Evolutionary conservation across 2,797 vertebrate genomes (phyloP).

Genomic region (Macropus fuliginosus): DNA sequence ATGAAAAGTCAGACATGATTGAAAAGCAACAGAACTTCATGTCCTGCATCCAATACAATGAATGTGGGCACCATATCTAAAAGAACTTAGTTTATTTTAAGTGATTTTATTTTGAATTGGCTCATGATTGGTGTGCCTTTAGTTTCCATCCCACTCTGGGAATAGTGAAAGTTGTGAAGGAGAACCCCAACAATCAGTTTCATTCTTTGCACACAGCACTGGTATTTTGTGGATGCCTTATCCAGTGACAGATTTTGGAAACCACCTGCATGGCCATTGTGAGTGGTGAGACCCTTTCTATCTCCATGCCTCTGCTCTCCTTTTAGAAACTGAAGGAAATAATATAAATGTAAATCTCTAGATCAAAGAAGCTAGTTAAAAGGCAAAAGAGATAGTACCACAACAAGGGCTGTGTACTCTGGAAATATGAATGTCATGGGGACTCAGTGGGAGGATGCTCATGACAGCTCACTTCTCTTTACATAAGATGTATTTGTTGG

Average conservation of each 20-base stretch:
- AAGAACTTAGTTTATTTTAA: background rate
- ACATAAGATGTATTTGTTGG: constrained; percentile 57
- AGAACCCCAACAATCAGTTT: background rate
- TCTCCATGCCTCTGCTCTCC: background rate
- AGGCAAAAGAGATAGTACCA: background rate
- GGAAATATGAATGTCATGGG: background rate
- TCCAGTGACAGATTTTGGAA: constrained; percentile 18
- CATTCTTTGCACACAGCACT: background rate
- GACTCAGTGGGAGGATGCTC: background rate
- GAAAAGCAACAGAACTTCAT: background rate
- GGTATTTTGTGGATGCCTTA: background rate
- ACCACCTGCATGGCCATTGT: constrained; percentile 23
- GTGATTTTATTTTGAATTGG: background rate
- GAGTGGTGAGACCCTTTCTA: background rate
- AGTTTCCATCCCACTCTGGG: background rate
- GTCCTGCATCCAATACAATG: background rate
- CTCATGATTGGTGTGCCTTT: background rate
- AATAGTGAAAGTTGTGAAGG: background rate
- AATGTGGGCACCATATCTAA: background rate
- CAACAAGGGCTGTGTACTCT: constrained; percentile 30
- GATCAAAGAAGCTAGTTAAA: constrained; percentile 20
- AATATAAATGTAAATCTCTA: constrained; percentile 16
- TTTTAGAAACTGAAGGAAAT: background rate
- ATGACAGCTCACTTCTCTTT: constrained; percentile 65
- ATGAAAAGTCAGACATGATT: background rate